Conservation (phyloP, 2,888 invertebrate species). For the Drosophila longiperda region DNA sequence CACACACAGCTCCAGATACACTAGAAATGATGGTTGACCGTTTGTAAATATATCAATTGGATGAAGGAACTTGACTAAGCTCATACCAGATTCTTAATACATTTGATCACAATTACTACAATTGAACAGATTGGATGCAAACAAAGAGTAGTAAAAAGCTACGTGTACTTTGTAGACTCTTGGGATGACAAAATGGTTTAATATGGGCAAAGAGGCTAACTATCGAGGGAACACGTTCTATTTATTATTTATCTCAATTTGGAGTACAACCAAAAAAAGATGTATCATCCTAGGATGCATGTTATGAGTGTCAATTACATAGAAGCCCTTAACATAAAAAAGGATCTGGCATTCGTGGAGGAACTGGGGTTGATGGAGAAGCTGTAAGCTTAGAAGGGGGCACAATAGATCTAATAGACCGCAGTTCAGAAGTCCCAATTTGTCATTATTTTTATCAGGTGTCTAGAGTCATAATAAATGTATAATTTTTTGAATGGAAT, state of each 20-base stretch:
- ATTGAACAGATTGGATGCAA: background rate
- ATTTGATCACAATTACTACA: background rate
- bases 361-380: too few species aligned
- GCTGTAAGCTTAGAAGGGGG: too few species aligned
- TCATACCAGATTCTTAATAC: background rate
- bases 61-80: background rate
- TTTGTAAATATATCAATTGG: background rate
- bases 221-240: background rate
- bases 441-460: too few species aligned
- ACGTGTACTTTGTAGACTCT: background rate
- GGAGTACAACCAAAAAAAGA: background rate
- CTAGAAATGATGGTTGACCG: too few species aligned
- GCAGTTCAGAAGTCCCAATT: too few species aligned
- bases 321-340: too few species aligned
- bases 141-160: background rate
- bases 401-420: too few species aligned
- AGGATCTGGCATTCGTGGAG: too few species aligned
- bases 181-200: background rate
- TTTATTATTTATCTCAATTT: background rate
- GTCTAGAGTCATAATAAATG: background rate
- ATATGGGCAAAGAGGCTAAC: background rate
- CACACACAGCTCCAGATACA: background rate
- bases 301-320: too few species aligned
- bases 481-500: background rate
- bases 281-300: too few species aligned